Percentiles rank a stretch among this genome's conserved stretches.
phyloP scores from a whole-genome alignment of 1,140 invertebrate species.

The Trichonephila inaurata region DNA sequence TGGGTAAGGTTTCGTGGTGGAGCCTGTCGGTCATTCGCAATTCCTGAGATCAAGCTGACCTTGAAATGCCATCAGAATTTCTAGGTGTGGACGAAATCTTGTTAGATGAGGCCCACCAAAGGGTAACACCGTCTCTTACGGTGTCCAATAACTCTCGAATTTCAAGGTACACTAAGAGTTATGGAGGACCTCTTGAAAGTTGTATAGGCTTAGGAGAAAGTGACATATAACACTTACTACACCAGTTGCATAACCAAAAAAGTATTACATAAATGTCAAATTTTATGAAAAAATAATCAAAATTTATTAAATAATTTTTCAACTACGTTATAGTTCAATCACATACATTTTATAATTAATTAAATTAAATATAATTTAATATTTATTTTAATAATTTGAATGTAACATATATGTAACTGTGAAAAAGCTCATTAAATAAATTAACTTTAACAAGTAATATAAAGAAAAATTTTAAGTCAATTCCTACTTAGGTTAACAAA shows the following conservation, averaged over 20 bases:
- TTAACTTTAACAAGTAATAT: too few relatives aligned
- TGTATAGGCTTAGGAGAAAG: not conserved
- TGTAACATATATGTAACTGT: too few relatives aligned
- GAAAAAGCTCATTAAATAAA: too few relatives aligned
- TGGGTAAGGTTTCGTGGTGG: slow-evolving; percentile 24
- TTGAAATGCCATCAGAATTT: slow-evolving; percentile 52
- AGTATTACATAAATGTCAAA: too few relatives aligned
- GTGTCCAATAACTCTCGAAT: not conserved
- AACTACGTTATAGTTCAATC: too few relatives aligned
- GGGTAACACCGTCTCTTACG: not conserved
- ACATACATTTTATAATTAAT: too few relatives aligned
- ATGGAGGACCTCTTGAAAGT: not conserved
- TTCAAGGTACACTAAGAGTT: not conserved
- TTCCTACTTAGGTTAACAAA: too few relatives aligned
- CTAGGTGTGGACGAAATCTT: slow-evolving; percentile 38
- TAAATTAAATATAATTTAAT: too few relatives aligned
- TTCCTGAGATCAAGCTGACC: not conserved
- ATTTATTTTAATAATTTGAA: too few relatives aligned
- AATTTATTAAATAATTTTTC: too few relatives aligned
- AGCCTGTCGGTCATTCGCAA: slow-evolving; percentile 22
- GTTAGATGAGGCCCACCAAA: slow-evolving; percentile 34
- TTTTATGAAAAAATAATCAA: too few relatives aligned
- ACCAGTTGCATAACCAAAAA: not conserved
- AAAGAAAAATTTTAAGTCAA: too few relatives aligned
- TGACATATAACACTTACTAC: not conserved